These are phyloP conservation scores for Rhabdornis inornatus DNA, from an alignment of 2,113 vertebrate genomes.

Conservation along the genomic window DNA sequence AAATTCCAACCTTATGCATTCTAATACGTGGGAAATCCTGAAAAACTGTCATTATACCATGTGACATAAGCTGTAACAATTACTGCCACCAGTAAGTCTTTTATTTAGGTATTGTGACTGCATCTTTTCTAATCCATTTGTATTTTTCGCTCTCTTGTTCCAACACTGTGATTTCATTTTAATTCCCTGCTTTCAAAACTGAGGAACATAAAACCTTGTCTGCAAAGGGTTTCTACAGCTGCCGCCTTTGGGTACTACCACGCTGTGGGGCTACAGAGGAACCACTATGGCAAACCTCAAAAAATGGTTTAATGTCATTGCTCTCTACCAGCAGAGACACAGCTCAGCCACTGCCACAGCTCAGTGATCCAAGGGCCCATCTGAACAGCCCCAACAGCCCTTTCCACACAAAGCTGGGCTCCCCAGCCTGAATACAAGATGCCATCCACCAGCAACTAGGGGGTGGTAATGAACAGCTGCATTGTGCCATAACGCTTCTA, in stretches of 20 bases:
- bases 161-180: neutral
- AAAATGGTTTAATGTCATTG: accelerated
- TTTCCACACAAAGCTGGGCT: neutral
- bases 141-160: neutral
- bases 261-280: neutral
- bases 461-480: neutral
- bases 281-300: neutral
- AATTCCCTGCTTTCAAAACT: neutral
- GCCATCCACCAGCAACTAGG: neutral
- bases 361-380: neutral
- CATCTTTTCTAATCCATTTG: neutral
- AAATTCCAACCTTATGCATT: neutral
- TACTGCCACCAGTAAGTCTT: neutral
- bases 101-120: neutral
- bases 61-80: neutral
- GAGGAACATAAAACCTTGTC: neutral
- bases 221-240: neutral
- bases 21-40: neutral
- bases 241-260: accelerated
- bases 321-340: neutral
- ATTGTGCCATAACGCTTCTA: neutral
- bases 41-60: neutral
- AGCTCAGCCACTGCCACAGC: neutral
- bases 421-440: neutral
- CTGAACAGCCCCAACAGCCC: neutral